Evolutionary conservation across 2,797 vertebrate species (phyloP).

Genomic region (Falco berigora): DNA sequence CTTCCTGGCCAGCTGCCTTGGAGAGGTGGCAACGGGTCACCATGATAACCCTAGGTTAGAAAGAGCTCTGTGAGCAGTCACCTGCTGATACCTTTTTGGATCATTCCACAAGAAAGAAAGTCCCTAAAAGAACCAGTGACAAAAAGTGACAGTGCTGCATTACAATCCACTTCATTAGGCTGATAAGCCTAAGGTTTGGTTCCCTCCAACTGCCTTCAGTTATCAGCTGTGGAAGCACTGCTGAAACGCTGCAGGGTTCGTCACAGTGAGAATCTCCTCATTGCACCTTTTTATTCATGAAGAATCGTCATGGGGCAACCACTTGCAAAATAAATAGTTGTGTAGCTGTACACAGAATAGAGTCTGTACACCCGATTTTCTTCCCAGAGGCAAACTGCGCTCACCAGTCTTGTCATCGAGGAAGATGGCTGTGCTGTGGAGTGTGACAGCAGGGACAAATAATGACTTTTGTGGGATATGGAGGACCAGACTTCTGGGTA

Average conservation of each 20-base stretch:
- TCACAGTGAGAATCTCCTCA: not conserved
- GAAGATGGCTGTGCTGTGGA: not conserved
- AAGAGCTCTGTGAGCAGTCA: not conserved
- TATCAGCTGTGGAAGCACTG: not conserved
- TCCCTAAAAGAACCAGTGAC: not conserved
- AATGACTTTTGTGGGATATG: not conserved
- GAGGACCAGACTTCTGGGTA: not conserved
- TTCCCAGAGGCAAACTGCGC: not conserved
- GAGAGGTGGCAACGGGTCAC: rapidly evolving
- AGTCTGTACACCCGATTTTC: not conserved
- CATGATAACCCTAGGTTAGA: not conserved
- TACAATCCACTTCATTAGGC: not conserved
- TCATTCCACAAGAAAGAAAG: not conserved
- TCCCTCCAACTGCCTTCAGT: not conserved
- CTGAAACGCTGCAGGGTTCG: not conserved
- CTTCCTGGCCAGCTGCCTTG: not conserved
- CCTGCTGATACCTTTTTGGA: not conserved
- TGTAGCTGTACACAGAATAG: not conserved
- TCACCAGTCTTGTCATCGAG: not conserved
- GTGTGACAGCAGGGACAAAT: not conserved
- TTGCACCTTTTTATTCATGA: not conserved
- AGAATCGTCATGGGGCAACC: not conserved
- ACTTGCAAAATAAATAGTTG: not conserved
- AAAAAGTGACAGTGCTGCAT: not conserved
- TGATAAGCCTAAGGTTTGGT: not conserved